These are phyloP conservation scores for Diadumene lineata DNA, from an alignment of 92 coral and sea anemone species.

Conservation along the genomic window DNA sequence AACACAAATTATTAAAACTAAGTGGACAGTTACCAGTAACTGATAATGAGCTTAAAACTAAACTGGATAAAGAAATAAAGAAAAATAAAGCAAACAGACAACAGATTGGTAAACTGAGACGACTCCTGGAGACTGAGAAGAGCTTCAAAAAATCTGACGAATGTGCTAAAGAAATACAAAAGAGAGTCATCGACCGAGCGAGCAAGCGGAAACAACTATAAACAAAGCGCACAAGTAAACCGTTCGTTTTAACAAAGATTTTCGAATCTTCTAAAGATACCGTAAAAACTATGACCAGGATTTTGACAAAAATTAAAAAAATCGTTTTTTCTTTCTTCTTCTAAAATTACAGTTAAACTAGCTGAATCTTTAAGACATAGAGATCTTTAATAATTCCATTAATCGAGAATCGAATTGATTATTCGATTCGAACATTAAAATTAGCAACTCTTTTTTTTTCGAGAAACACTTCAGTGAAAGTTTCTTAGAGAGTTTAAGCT, in stretches of 20 bases:
- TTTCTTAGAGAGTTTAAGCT: too few relatives aligned
- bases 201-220: conserved; percentile 10
- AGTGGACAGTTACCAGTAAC: conserved; percentile 4
- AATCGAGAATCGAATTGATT: too few relatives aligned
- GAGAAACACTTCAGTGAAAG: too few relatives aligned
- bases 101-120: conserved; percentile 68
- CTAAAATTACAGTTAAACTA: too few relatives aligned
- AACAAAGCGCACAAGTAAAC: neutral
- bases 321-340: neutral
- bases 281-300: neutral
- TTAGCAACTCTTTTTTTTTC: too few relatives aligned
- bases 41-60: conserved; percentile 36
- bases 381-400: too few relatives aligned
- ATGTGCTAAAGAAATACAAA: conserved; percentile 61
- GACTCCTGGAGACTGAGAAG: conserved; percentile 68
- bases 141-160: conserved; percentile 76
- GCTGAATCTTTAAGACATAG: too few relatives aligned
- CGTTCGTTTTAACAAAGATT: too few relatives aligned
- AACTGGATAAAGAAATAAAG: conserved; percentile 52
- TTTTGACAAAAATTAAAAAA: neutral
- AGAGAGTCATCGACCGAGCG: conserved; percentile 30
- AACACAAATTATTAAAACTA: conserved; percentile 18
- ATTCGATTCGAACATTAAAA: too few relatives aligned
- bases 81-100: conserved; percentile 59
- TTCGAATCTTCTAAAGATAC: neutral